Base-by-base conservation (phyloP, 1,140 invertebrate species). In the Caenorhabditis remanei region DNA sequence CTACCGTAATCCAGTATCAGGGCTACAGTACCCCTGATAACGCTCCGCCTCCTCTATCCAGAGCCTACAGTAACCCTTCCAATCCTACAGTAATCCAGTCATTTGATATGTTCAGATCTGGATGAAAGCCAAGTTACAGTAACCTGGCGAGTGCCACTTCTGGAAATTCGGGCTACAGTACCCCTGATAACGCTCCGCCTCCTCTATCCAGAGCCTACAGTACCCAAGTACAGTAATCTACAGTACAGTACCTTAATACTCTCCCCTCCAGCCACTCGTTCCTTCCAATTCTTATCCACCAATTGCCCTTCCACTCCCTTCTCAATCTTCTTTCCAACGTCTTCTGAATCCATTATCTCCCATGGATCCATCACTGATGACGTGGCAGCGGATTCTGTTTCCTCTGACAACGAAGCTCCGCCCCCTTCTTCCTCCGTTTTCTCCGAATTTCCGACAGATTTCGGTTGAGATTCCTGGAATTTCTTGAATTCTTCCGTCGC, bases 271-370 rank as follows among this genome's bases (percentile, higher is more conserved):
- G 82, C 82, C 14, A 61, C 41, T n/a, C 56, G 43, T 24, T 79
- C 71, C 46, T 79, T 79, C 71, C 71, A 79, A 79, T 79, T 79
- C 40, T 79, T 79, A 50, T 79, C 71, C 21, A 79, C n/a, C 21
- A 79, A 4, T 13, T 53, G 71, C 2, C 40, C n/a, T n/a, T 79
- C 71, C 21, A 79, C 71, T 13, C 32, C 8, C n/a, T 50, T 50
- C 8, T 79, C 71, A 14, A 79, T 50, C n/a, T 79, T 79, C 46
- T 79, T 79, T 11, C 46, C 9, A 7, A 48, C 21, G n/a, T 79
- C 71, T 79, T 79, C 71, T 11, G 71, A 1, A 14, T 79, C 71
- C 71, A 53, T 13, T 24, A 79, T 41, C 14, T 79, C 71, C 71
- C 71, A 79, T 50, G 71, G 46, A 53, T 79, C 71, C 46, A 79